Percentiles rank a stretch among this genome's conserved stretches.
These are phyloP conservation scores for Acutogordius australiensis DNA, from an alignment of 2,888 invertebrate genomes.

Conservation along the genomic window DNA sequence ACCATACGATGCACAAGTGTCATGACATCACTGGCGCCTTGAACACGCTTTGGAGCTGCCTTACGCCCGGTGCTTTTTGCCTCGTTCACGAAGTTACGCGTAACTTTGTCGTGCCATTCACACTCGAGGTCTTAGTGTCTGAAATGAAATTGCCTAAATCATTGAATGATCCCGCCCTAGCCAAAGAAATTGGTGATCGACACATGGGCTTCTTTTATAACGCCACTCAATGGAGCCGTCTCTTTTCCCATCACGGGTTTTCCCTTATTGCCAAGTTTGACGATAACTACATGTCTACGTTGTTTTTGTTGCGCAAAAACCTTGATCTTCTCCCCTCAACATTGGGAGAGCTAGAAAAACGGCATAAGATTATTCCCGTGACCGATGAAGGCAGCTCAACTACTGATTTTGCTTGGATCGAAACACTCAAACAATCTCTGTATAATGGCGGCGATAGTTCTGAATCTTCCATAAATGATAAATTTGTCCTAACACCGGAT, in stretches of 20 bases:
- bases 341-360: neutral
- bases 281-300: constrained; percentile 8
- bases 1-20: neutral
- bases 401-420: constrained; percentile 36
- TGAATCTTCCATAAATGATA: constrained; percentile 27
- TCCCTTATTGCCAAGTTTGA: constrained; percentile 15
- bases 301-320: constrained; percentile 13
- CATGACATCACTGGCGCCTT: neutral
- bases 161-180: neutral
- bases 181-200: constrained; percentile 14
- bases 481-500: too few species aligned
- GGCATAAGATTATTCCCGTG: neutral
- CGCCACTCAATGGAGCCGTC: constrained; percentile 17
- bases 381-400: neutral
- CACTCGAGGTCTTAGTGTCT: constrained; percentile 15
- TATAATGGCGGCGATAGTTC: constrained; percentile 25
- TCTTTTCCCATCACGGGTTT: constrained; percentile 19
- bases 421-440: constrained; percentile 42
- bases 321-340: neutral
- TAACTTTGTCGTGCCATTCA: constrained; percentile 19
- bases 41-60: neutral
- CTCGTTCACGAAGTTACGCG: constrained; percentile 24
- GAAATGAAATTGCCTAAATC: constrained; percentile 13
- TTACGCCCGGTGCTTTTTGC: constrained; percentile 18
- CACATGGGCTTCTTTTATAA: constrained; percentile 18